Evolutionary conservation across 1,140 invertebrate genomes (phyloP).

Genomic region (Venustaconcha ellipsiformis): DNA sequence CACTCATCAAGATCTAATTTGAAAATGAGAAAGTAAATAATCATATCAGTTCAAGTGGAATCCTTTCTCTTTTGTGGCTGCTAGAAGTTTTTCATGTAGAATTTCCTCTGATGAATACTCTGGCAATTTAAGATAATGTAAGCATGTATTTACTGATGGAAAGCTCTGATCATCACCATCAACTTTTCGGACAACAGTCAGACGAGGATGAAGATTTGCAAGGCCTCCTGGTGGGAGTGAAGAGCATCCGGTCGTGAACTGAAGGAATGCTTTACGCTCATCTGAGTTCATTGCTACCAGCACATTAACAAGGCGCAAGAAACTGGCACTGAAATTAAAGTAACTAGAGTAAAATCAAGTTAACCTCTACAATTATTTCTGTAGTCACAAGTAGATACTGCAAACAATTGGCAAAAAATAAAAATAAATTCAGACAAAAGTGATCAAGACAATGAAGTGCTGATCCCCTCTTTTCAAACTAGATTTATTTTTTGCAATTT

Average conservation of each 20-base stretch:
- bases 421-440: no score
- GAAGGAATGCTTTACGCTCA: conserved; percentile 96
- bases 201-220: conserved; percentile 94
- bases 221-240: conserved; percentile 96
- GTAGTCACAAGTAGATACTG: no score
- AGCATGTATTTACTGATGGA: conserved; percentile 99
- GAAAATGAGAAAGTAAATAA: not conserved
- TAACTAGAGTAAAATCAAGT: no score
- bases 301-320: conserved; percentile 96
- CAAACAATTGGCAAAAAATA: no score
- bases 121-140: conserved; percentile 98
- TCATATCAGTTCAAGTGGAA: conserved; percentile 94
- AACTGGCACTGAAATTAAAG: conserved; percentile 83
- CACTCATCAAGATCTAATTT: no score
- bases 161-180: conserved; percentile 94
- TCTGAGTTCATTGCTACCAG: conserved; percentile 87
- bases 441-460: no score
- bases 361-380: no score
- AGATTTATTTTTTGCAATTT: no score
- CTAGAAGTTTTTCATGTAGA: conserved; percentile 90
- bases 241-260: conserved; percentile 99
- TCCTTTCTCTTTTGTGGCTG: conserved; percentile 97
- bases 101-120: conserved; percentile 98
- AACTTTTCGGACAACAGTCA: conserved; percentile 89
- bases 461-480: no score